A percentile compares a stretch with the other conserved stretches of the same genome.
phyloP scores from a whole-genome alignment of 2,888 invertebrate genomes.

The Frankliniella intonsa region DNA sequence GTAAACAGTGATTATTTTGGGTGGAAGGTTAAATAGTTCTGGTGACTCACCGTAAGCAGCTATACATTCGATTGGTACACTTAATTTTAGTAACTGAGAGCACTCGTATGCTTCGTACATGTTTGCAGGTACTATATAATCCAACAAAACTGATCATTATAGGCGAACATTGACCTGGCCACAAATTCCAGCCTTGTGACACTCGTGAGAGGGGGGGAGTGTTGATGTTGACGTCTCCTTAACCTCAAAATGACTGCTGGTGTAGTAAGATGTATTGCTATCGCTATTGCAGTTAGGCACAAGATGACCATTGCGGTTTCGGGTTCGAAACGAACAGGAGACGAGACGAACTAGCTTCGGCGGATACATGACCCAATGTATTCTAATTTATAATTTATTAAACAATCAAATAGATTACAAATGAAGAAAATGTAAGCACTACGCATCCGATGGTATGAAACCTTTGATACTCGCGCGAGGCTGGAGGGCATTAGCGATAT shows the following conservation, averaged over 20 bases:
- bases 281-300: too few species aligned
- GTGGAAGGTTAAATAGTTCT: neutral
- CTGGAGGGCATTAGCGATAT: too few species aligned
- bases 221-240: constrained; percentile 21
- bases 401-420: too few species aligned
- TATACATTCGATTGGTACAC: constrained; percentile 86
- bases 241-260: neutral
- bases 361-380: neutral
- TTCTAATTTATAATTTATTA: neutral
- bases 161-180: neutral
- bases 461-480: neutral
- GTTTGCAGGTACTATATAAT: neutral
- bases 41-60: constrained; percentile 75
- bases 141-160: neutral
- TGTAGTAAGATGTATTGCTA: too few species aligned
- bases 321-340: too few species aligned
- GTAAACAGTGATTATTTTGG: neutral
- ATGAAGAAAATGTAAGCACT: too few species aligned
- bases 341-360: too few species aligned
- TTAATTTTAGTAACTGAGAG: constrained; percentile 74
- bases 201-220: neutral
- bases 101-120: constrained; percentile 88
- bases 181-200: neutral
- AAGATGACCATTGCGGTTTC: too few species aligned
- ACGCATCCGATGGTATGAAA: neutral